These are phyloP conservation scores for Luperina nickerlii DNA, from an alignment of 2,888 invertebrate species.

Conservation along the genomic window DNA sequence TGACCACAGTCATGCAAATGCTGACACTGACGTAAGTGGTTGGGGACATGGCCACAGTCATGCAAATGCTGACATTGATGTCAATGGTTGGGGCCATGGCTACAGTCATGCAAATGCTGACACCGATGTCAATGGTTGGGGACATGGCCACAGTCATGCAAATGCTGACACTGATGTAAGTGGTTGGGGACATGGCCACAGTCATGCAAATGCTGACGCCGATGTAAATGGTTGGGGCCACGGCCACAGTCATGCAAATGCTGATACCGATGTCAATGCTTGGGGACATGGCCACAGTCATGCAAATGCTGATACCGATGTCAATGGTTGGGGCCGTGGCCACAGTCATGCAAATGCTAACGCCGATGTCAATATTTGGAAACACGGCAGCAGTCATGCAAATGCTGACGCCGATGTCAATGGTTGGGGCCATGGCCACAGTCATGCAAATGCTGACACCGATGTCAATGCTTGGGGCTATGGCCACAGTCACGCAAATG, in stretches of 20 bases:
- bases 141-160: no score
- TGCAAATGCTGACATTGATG: rapidly evolving
- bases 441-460: background rate
- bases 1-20: no score
- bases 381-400: background rate
- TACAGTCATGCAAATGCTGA: background rate
- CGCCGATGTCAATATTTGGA: background rate
- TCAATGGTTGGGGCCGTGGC: background rate
- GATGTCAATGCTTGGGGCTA: background rate
- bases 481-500: background rate
- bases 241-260: background rate
- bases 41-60: background rate
- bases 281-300: background rate
- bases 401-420: background rate
- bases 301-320: background rate
- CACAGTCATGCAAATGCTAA: background rate
- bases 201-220: background rate
- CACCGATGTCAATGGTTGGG: rapidly evolving
- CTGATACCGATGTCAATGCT: background rate
- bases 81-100: background rate
- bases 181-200: background rate
- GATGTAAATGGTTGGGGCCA: background rate
- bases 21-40: no score
- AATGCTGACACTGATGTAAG: rapidly evolving
- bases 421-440: background rate